Evolutionary conservation across 2,888 invertebrate species (phyloP).

Genomic region (Iselma pallidipennis): DNA sequence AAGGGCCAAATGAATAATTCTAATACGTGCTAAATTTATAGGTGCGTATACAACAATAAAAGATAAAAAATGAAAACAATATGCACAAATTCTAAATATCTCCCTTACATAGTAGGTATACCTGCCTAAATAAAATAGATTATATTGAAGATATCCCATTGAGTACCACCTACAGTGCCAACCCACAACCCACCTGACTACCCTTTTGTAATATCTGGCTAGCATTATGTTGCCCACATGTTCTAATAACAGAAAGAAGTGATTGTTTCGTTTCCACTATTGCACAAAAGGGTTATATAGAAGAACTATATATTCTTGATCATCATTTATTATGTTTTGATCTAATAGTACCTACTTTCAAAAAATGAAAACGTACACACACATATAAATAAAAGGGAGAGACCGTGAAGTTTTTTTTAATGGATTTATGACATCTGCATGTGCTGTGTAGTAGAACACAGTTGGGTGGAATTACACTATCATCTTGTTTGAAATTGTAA

Average conservation of each 20-base stretch:
- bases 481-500: background rate
- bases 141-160: conserved; percentile 27
- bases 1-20: no score
- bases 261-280: conserved; percentile 38
- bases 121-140: conserved; percentile 4
- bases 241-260: conserved; percentile 34
- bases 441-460: background rate
- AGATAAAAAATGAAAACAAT: background rate
- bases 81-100: background rate
- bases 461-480: background rate
- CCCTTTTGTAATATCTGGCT: conserved; percentile 27
- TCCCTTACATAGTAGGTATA: background rate
- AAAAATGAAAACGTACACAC: no score
- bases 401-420: background rate
- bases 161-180: conserved; percentile 29
- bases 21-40: no score
- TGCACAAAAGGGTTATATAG: conserved; percentile 39
- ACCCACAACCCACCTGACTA: conserved; percentile 40
- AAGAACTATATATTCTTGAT: conserved; percentile 15
- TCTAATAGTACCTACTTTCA: no score
- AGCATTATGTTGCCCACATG: conserved; percentile 36
- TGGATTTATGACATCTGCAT: background rate
- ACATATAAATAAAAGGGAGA: no score
- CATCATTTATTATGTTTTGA: background rate
- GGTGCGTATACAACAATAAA: no score